Evolutionary conservation across 2,113 vertebrate species (phyloP), one percentile per base, ranked within the genome.

Genomic region (Ochotona curzoniae): DNA sequence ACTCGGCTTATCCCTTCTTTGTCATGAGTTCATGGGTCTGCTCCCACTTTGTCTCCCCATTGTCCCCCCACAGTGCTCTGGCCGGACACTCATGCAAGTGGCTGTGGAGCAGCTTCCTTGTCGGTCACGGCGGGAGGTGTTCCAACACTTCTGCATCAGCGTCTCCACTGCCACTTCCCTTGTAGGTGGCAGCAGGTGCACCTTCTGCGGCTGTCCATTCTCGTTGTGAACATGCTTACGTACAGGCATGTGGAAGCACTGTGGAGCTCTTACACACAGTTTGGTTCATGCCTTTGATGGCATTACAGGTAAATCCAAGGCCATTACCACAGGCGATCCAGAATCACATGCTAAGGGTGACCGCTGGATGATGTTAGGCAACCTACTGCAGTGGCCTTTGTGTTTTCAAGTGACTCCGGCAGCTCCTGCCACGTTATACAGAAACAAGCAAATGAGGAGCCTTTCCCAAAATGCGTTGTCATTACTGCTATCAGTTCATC

Each of bases 401-500:
- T 47, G 66, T 35, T 86, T 93, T 91, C n/a, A 75, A 66, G 79
- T 60, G 80, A 81, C 23, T 89, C 7, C 23, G 7, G 57, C 23
- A 49, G 23, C 23, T 78, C 74, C 63, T 93, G 78, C 35, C 66
- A 95, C 83, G n/a, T 75, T 86, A 87, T 49, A 20, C 66, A 89
- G 61, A 94, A 83, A 88, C 32, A 89, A 66, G 57, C 61, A 67
- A 94, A 93, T 51, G 63, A 71, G 21, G 26, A 73, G 5, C 20
- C 30, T 91, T 91, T 91, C 81, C 51, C 38, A 93, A 95, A 93
- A 1, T 14, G 30, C 80, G 82, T 81, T 85, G 73, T 80, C 32
- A 30, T 94, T 92, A 71, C 80, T 88, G 70, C 57, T 83, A 91
- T 57, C 78, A 80, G 84, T 80, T 87, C 44, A 86, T n/a, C 10